Evolutionary conservation across 2,888 invertebrate genomes (phyloP), one percentile per base, ranked within the genome.

Genomic region (Salpingus planirostris): DNA sequence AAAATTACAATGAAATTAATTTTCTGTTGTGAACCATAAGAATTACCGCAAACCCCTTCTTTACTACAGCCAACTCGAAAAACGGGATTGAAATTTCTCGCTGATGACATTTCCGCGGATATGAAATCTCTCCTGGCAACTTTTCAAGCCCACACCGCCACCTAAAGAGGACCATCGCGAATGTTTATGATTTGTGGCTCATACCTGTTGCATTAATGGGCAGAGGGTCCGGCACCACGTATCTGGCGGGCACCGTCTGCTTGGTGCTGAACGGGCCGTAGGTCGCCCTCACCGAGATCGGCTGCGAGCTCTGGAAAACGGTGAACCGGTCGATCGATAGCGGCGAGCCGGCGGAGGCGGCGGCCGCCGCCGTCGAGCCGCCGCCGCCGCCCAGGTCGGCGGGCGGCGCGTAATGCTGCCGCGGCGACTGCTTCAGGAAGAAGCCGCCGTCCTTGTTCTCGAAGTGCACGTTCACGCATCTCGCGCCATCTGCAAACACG

Each of bases 181-280:
- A n/a, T n/a, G n/a, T n/a, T n/a, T n/a, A n/a, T n/a, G n/a, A n/a
- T n/a, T 33, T n/a, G n/a, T n/a, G n/a, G n/a, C n/a, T n/a, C n/a
- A n/a, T n/a, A 57, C 62, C 62, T 32, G 62, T 54, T 7, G 60
- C 55, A 41, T 65, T 65, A 25, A 64, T 38, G 3, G 63, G 63
- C 34, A 85, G 64, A 1, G 83, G 80, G 63, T 90, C 89, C 3
- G 89, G 88, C 28, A 90, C 87, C 38, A 90, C 82, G 59, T 87
- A 89, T 23, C 84, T 73, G 2, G 90, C 88, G 21, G 91, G 90
- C 21, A 93, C 90, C 1, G 91, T 91, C 66, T 93, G 91, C 59
- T 91, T 91, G 31, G 91, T 92, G 49, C 89, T 89, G 67, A 93
- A 93, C 4, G 93, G 93, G 3, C 93, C 95, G 59, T 92, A 92